Evolutionary conservation across 2,113 vertebrate species (phyloP).

Genomic region (Mesembrinibis cayennensis): DNA sequence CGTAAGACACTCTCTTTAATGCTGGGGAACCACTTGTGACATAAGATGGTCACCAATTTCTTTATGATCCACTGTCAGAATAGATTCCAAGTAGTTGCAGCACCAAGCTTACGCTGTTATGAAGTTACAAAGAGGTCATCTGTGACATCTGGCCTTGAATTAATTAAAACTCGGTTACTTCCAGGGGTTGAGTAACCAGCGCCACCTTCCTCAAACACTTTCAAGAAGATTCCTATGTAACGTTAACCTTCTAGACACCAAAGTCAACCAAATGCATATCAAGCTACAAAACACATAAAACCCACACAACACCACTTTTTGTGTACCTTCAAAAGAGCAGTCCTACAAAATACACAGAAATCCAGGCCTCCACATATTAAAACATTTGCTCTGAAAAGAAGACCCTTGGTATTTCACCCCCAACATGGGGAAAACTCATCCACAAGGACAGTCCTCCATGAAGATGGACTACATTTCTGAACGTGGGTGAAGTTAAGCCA

Average conservation of each 20-base stretch:
- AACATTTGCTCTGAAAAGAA: not conserved
- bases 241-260: not conserved
- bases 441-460: not conserved
- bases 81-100: not conserved
- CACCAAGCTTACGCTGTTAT: rapidly evolving
- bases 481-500: not conserved
- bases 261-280: not conserved
- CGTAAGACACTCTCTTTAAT: not conserved
- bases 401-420: not conserved
- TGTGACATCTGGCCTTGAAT: not conserved
- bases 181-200: not conserved
- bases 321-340: not conserved
- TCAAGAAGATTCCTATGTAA: not conserved
- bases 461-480: not conserved
- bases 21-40: not conserved
- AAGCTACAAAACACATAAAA: not conserved
- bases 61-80: not conserved
- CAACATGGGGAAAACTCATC: not conserved
- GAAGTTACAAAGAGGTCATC: not conserved
- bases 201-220: not conserved
- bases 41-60: not conserved
- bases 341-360: not conserved
- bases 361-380: not conserved
- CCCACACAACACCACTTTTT: not conserved
- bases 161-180: not conserved